Evolutionary conservation across 2,888 invertebrate genomes (phyloP).

Genomic region (Brachynemurus nebulosus): DNA sequence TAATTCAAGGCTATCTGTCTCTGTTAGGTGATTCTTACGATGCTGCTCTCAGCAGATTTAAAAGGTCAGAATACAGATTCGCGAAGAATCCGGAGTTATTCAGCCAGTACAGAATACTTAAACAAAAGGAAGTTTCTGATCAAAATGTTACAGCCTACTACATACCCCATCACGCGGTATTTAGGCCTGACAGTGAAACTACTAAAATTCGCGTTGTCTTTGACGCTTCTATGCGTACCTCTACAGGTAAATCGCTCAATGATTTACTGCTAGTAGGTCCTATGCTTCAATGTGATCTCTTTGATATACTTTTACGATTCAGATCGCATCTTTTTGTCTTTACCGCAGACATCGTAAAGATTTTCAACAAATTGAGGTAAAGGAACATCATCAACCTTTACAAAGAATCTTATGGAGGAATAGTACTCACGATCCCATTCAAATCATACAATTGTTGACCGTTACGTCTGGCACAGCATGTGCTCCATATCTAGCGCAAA

Average conservation of each 20-base stretch:
- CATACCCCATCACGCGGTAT: neutral
- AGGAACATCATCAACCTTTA: neutral
- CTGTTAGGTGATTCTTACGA: neutral
- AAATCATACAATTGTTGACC: neutral
- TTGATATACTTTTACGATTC: neutral
- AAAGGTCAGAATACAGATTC: neutral
- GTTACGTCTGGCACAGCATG: neutral
- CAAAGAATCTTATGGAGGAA: constrained; percentile 1
- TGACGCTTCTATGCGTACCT: no score
- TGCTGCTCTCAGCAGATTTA: neutral
- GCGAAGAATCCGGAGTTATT: neutral
- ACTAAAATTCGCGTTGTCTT: no score
- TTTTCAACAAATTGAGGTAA: neutral
- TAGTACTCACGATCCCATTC: neutral
- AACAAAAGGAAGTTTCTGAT: neutral
- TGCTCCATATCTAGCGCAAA: neutral
- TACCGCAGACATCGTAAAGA: neutral
- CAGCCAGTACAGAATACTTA: neutral
- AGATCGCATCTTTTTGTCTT: neutral
- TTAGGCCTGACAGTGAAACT: neutral
- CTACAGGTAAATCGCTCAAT: constrained; percentile 3
- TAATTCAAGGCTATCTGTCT: neutral
- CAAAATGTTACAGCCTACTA: neutral
- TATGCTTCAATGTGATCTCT: neutral
- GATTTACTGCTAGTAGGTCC: neutral